Evolutionary conservation across 2,888 invertebrate species (phyloP).

Genomic region (Lutraria lutraria): DNA sequence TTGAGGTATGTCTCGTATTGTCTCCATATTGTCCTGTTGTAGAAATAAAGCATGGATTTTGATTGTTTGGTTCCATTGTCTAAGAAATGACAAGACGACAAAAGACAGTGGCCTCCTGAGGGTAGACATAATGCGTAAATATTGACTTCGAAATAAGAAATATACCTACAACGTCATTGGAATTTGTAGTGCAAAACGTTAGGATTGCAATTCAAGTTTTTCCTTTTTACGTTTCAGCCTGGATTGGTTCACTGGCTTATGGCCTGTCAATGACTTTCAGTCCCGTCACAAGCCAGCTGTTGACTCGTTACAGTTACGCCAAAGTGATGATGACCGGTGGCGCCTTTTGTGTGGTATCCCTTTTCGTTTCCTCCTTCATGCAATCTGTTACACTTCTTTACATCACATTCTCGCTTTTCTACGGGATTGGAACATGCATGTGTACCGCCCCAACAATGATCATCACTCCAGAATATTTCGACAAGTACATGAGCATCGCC

Average conservation of each 20-base stretch:
- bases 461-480: constrained; percentile 80
- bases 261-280: constrained; percentile 81
- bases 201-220: not conserved
- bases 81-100: too few relatives aligned
- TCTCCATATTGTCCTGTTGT: too few relatives aligned
- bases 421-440: constrained; percentile 80
- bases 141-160: too few relatives aligned
- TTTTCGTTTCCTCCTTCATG: constrained; percentile 78
- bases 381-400: constrained; percentile 72
- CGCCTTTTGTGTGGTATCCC: constrained; percentile 74
- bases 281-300: constrained; percentile 75
- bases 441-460: constrained; percentile 81
- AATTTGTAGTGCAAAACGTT: too few relatives aligned
- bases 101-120: too few relatives aligned
- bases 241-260: constrained; percentile 81
- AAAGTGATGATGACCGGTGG: constrained; percentile 75
- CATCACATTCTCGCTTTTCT: constrained; percentile 78
- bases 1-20: too few relatives aligned
- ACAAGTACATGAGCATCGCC: constrained; percentile 78
- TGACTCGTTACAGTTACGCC: constrained; percentile 75
- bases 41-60: too few relatives aligned
- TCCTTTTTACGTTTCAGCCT: constrained; percentile 74
- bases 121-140: too few relatives aligned
- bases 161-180: too few relatives aligned
- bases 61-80: too few relatives aligned